A percentile compares a stretch with the other conserved stretches of the same genome.
These are phyloP conservation scores for Pseudonaja textilis DNA, from an alignment of 2,113 vertebrate species.

Conservation along the genomic window DNA sequence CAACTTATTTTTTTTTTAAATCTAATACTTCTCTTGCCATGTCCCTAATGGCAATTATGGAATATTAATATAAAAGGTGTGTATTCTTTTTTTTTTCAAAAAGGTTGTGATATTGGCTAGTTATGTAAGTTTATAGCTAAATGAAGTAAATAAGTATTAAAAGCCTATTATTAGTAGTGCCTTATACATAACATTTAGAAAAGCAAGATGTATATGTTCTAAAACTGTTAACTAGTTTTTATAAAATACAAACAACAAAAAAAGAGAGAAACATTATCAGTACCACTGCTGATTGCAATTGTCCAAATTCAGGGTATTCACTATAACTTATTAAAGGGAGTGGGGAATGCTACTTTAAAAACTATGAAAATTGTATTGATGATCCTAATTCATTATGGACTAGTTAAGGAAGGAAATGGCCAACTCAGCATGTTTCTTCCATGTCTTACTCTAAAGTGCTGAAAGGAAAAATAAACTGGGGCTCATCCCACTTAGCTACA, in stretches of 20 bases:
- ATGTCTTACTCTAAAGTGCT: conserved; percentile 81
- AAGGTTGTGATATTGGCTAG: conserved; percentile 87
- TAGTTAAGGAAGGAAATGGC: conserved; percentile 58
- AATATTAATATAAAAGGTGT: conserved; percentile 74
- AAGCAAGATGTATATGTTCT: conserved; percentile 80
- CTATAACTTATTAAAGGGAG: conserved; percentile 61
- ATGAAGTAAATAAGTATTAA: conserved; percentile 89
- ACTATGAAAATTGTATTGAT: conserved; percentile 59
- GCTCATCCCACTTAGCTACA: not conserved
- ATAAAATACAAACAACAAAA: conserved; percentile 70
- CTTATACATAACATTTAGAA: conserved; percentile 82
- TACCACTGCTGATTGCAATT: conserved; percentile 76
- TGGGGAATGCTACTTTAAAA: conserved; percentile 65
- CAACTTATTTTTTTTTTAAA: conserved; percentile 38
- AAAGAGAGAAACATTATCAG: conserved; percentile 56
- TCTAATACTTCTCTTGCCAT: conserved; percentile 70
- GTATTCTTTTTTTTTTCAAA: conserved; percentile 68
- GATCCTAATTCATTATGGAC: conserved; percentile 67
- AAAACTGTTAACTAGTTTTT: conserved; percentile 70
- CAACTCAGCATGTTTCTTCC: conserved; percentile 71
- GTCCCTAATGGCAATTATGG: conserved; percentile 70
- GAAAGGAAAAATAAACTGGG: conserved; percentile 58
- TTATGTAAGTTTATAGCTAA: conserved; percentile 80
- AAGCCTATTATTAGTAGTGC: conserved; percentile 85
- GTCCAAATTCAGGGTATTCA: conserved; percentile 69